Base-by-base conservation (phyloP, 2,888 invertebrate genomes). In the Lottia gigantea region DNA sequence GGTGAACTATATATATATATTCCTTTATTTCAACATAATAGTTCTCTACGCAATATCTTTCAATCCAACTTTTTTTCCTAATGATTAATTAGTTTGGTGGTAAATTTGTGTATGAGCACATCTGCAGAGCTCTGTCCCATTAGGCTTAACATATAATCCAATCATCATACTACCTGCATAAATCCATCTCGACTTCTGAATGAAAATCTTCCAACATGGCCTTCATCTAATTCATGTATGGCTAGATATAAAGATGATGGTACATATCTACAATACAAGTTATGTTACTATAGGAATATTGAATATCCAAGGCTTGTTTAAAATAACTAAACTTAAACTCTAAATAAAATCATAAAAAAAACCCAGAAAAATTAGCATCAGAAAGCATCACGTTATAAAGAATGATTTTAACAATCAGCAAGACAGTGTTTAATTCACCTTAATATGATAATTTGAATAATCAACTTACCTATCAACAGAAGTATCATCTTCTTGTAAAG, bases 141-240 rank as follows among this genome's bases (percentile, higher is more conserved):
- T 15, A 75, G 73, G n/a, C n/a, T n/a, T n/a, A 67, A 4, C 6
- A 40, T 8, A 31, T 16, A 68, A 14, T 66, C 6, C 23, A 12
- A 25, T 49, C 2, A 55, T 15, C 11, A 23, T 15, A 71, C 66
- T 71, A 87, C 87, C 81, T 86, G 82, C 46, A 83, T 69, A n/a
- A 88, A 68, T 7, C 82, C 80, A 46, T 87, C 86, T 26, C 81
- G 75, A 55, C 80, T 83, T 26, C 83, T 78, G 76, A 88, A 88
- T 47, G 82, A 83, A 74, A 88, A 86, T 26, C 84, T 76, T 0
- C 88, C 88, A 1, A 88, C 83, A 68, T 88, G 85, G 7, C 81
- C 80, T 70, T 87, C 86, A 73, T 89, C 89, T n/a, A 88, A 76
- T 70, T 89, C 88, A 75, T 87, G 84, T 55, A 88, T 85, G 23